Evolutionary conservation across 2,113 vertebrate species (phyloP), one percentile per base, ranked within the genome.

Genomic region (Salvelinus fontinalis): DNA sequence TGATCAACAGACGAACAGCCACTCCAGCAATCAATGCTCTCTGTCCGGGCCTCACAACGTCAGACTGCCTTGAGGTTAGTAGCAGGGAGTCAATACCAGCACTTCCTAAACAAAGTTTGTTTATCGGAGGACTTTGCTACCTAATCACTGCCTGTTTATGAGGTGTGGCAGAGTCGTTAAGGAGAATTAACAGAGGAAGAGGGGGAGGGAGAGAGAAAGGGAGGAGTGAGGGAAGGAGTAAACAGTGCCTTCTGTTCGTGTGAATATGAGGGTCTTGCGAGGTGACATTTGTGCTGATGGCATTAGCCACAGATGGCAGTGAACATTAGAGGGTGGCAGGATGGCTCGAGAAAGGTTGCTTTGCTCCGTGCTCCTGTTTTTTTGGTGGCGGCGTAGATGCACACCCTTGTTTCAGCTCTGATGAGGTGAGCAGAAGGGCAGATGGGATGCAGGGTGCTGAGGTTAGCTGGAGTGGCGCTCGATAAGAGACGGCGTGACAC

Each of bases 81-180:
- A 6, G 39, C 59, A 74, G 71, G 65, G 77, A 44, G 76, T 88
- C 86, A 26, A 89, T 87, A 80, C 31, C 71, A 73, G 48, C 48
- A 72, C 81, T 49, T 79, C 81, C 81, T 79, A 66, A 77, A 83
- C 85, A 84, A 87, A 86, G 84, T 89, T 80, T 87, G 84, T 83
- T 79, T 83, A 70, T 73, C 18, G 39, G 34, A 60, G 83, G 79
- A 83, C 75, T 84, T 75, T 74, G 73, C 68, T 64, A 64, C 79
- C 81, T 87, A 87, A 89, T 90, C 84, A 82, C 83, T 75, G 51
- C 31, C 75, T 74, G 74, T 85, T 87, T 83, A 87, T 60, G 59
- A 79, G 81, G 79, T 79, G 77, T 68, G 74, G 62, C 77, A 24
- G 72, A 9, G 1, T 82, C 83, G 75, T 83, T 84, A 83, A 81